Conservation (phyloP, 2,113 vertebrate species). For the Fukomys damarensis region DNA sequence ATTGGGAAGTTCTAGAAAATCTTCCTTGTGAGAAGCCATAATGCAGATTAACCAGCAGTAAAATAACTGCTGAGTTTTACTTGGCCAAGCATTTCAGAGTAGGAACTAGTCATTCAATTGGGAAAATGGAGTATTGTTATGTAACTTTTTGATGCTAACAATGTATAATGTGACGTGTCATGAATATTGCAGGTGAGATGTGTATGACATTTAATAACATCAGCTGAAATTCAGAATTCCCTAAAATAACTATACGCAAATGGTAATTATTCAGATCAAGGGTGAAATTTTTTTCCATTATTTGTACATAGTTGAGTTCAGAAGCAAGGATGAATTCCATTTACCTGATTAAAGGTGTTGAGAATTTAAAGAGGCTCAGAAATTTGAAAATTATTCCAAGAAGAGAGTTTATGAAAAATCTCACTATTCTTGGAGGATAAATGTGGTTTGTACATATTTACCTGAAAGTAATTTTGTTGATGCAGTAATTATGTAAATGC, state of each 20-base stretch:
- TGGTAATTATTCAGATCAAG: neutral
- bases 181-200: conserved; percentile 40
- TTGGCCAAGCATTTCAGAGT: neutral
- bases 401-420: conserved; percentile 50
- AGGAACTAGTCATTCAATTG: conserved; percentile 26
- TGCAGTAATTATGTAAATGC: conserved; percentile 58
- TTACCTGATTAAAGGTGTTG: neutral
- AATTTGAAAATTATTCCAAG: conserved; percentile 52
- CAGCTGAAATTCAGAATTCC: neutral
- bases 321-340: conserved; percentile 35
- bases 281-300: conserved; percentile 14
- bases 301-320: conserved; percentile 29
- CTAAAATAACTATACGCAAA: conserved; percentile 36
- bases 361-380: conserved; percentile 36
- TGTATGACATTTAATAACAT: conserved; percentile 30
- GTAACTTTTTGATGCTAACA: conserved; percentile 1
- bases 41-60: neutral
- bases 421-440: neutral
- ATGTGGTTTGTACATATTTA: conserved; percentile 60
- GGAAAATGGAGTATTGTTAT: neutral
- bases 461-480: conserved; percentile 61
- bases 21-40: neutral
- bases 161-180: neutral
- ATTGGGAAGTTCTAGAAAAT: neutral
- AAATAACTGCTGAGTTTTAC: neutral